A percentile compares a stretch with the other conserved stretches of the same genome.
Conservation (phyloP, 2,113 vertebrate genomes). For the Rissa tridactyla region DNA sequence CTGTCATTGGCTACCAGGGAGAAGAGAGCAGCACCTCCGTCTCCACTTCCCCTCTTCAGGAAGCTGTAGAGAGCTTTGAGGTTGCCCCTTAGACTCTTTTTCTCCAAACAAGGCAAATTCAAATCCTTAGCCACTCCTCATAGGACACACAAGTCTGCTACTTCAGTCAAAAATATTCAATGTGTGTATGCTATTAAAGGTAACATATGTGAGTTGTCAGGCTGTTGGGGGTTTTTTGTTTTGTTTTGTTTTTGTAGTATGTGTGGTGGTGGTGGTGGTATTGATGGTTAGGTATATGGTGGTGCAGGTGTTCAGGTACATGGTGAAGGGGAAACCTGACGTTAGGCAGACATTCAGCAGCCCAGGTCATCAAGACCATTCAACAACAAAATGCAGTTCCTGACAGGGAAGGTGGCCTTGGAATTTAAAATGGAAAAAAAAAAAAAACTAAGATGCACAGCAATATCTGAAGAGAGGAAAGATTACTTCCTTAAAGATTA, state of each 20-base stretch:
- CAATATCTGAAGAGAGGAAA: background rate
- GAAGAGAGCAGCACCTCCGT: background rate
- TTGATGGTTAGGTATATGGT: background rate
- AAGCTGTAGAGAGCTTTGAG: background rate
- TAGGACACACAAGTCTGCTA: background rate
- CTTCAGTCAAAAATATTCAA: background rate
- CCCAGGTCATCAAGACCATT: background rate
- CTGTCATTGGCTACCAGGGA: background rate
- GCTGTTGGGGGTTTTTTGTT: background rate
- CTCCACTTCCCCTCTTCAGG: background rate
- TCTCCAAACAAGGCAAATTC: background rate
- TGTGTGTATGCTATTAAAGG: background rate
- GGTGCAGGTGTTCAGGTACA: background rate
- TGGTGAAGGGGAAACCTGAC: background rate
- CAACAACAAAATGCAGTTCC: background rate
- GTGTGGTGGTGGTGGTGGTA: background rate
- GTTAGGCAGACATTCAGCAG: background rate
- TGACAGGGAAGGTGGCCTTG: background rate
- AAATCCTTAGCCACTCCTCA: background rate
- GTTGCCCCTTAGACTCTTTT: rapidly evolving
- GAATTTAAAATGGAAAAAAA: background rate
- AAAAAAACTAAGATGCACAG: background rate
- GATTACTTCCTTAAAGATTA: background rate
- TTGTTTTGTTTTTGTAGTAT: background rate
- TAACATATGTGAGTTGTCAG: background rate